These are phyloP conservation scores for Phasia obesa DNA, from an alignment of 2,888 invertebrate species.

Conservation along the genomic window DNA sequence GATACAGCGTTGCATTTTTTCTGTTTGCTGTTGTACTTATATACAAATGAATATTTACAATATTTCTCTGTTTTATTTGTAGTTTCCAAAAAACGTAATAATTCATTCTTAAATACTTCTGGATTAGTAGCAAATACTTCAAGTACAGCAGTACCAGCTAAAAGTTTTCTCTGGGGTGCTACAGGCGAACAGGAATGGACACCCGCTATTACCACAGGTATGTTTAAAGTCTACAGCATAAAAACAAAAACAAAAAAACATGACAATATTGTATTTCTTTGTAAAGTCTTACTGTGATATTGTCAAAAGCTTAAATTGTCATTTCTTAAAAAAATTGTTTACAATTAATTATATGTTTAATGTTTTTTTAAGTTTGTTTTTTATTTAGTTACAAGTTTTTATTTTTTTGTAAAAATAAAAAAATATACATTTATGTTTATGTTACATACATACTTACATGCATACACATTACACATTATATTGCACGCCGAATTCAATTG, in stretches of 20 bases:
- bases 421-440: no score
- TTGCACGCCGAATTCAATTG: no score
- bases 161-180: conserved; percentile 92
- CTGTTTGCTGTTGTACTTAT: no score
- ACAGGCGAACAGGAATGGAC: conserved; percentile 99
- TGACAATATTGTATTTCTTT: conserved; percentile 38
- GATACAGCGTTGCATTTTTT: no score
- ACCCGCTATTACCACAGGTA: conserved; percentile 95
- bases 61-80: conserved; percentile 43
- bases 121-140: conserved; percentile 64
- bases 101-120: conserved; percentile 74
- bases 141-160: conserved; percentile 78
- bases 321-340: conserved; percentile 20
- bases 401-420: no score
- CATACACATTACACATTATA: no score
- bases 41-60: no score
- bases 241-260: neutral
- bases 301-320: conserved; percentile 44
- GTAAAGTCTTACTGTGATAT: conserved; percentile 44
- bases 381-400: conserved; percentile 18
- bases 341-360: conserved; percentile 50
- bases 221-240: conserved; percentile 2
- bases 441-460: no score
- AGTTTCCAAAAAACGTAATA: conserved; percentile 78
- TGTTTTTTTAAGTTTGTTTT: conserved; percentile 54